Evolutionary conservation across 2,888 invertebrate species (phyloP), one percentile per base, ranked within the genome.

Genomic region (Athalia circularis): DNA sequence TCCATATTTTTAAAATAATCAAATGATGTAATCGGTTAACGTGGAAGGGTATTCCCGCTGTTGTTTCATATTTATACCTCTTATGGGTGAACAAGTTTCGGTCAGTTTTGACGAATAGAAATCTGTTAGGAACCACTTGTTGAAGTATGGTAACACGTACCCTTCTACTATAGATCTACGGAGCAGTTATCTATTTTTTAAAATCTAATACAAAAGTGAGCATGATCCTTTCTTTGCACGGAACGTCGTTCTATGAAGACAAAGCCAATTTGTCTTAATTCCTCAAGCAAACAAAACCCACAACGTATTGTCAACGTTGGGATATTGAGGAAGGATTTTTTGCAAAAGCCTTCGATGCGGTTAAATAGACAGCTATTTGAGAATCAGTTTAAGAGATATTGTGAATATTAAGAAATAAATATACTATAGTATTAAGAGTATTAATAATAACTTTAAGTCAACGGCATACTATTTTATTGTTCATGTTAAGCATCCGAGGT

Each of bases 371-470:
- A 67, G 67, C 29, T 52, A 52, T 68, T 52, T 11, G 43, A 68
- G 50, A 59, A 59, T 45, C 59, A 72, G 59, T 72, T 48, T 72
- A 59, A 47, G 15, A 72, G 59, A 72, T 72, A 59, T 45, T 72
- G 72, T 72, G 72, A 72, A 72, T 72, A 72, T 72, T 48, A 72
- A 45, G 72, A 59, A 15, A 72, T 59, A 72, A 50, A 68, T 52
- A 59, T 72, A 72, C n/a, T 72, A 13, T 59, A 72, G 45, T 4
- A 9, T 59, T 72, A 72, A 43, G 45, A 59, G 5, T 15, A 59
- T 15, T 57, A 59, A 59, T 72, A 57, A 13, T 72, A 57, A 13
- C n/a, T 15, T 57, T 54, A 70, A 54, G 57, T 57, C 11, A 70
- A 43, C 15, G 43, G 6, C 52, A 70, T 54, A 70, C 45, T 70